Conservation (phyloP, 2,888 invertebrate species). For the Malthinus seriepunctatus region DNA sequence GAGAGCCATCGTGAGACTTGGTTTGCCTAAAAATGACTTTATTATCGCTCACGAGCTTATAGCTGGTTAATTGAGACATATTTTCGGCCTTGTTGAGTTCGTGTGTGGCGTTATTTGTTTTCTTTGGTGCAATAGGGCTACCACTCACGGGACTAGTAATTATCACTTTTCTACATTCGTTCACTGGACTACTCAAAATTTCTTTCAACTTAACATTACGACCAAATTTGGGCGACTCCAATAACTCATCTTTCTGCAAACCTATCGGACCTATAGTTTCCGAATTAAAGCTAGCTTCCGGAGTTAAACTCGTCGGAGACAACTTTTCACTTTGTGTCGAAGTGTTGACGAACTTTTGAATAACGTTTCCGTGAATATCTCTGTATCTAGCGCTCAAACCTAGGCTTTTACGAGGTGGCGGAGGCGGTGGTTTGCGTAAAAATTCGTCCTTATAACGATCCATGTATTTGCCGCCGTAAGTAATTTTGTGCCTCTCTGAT, state of each 20-base stretch:
- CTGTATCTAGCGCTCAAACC: conserved; percentile 34
- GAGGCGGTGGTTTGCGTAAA: conserved; percentile 35
- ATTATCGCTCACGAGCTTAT: conserved; percentile 58
- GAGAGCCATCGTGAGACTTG: conserved; percentile 29
- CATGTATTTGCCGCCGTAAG: conserved; percentile 50
- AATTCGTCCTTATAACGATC: conserved; percentile 51
- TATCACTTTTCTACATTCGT: conserved; percentile 17
- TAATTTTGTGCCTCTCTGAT: conserved; percentile 46
- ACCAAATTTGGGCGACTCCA: conserved; percentile 9
- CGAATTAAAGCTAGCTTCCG: not conserved
- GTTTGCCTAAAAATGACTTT: conserved; percentile 32
- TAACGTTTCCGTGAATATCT: conserved; percentile 25
- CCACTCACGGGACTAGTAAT: conserved; percentile 29
- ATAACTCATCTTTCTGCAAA: not conserved
- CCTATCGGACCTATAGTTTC: not conserved
- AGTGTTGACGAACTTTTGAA: not conserved
- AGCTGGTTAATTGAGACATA: conserved; percentile 58
- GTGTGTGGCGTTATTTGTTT: conserved; percentile 49
- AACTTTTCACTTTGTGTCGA: not conserved
- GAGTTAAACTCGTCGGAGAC: not conserved
- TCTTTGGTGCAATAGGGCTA: conserved; percentile 29
- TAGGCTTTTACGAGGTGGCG: conserved; percentile 26
- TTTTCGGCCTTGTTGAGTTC: conserved; percentile 52
- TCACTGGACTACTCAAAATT: conserved; percentile 19
- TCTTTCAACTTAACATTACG: conserved; percentile 22